Conservation (phyloP, 2,888 invertebrate genomes). For the Mylabris sibirica region DNA sequence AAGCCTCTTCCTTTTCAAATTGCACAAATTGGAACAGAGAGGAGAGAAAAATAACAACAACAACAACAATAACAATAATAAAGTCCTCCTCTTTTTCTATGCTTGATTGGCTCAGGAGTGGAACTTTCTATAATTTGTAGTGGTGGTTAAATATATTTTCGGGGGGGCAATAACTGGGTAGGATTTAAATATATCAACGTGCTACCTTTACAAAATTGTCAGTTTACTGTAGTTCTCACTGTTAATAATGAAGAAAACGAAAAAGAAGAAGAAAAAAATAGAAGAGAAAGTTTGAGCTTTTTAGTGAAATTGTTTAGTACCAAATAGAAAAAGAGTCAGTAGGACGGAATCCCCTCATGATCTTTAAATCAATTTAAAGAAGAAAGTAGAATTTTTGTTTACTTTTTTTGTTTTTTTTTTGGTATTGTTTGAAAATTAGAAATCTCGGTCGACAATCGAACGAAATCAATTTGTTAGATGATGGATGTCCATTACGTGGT, state of each 20-base stretch:
- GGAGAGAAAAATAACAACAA: background rate
- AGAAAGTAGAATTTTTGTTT: background rate
- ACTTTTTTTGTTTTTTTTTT: too few relatives aligned
- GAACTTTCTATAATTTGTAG: slow-evolving; percentile 4
- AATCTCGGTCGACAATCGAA: slow-evolving; percentile 43
- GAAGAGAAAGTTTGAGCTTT: slow-evolving; percentile 21
- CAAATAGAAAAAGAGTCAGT: slow-evolving; percentile 18
- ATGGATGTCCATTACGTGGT: slow-evolving; percentile 72
- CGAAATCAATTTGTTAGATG: slow-evolving; percentile 38
- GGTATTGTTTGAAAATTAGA: slow-evolving; percentile 23
- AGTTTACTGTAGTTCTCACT: background rate
- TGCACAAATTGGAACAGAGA: too few relatives aligned
- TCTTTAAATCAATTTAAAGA: slow-evolving; percentile 18
- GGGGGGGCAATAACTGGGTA: background rate
- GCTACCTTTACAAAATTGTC: background rate
- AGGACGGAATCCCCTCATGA: slow-evolving; percentile 11
- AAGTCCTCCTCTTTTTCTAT: slow-evolving; percentile 1
- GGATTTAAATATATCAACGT: background rate
- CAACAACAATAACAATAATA: background rate
- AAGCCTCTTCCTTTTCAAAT: background rate
- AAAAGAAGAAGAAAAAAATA: slow-evolving; percentile 1
- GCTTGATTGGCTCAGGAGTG: background rate
- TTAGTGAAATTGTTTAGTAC: slow-evolving; percentile 23
- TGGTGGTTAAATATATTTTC: background rate
- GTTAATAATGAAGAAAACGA: background rate